Conservation (phyloP, 2,797 vertebrate species). For the Mus minutoides region DNA sequence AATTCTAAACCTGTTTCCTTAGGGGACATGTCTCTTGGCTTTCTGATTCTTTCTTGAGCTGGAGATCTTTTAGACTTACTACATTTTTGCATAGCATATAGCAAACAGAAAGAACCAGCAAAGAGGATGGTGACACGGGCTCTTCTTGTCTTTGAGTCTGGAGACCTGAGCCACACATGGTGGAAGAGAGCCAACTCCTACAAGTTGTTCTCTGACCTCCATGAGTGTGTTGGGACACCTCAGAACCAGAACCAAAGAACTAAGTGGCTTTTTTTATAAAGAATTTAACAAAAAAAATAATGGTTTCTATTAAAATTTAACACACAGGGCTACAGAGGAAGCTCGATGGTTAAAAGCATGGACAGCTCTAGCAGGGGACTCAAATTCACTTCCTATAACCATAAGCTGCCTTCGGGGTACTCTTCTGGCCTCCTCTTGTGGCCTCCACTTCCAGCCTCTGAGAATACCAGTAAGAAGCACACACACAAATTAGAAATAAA, state of each 20-base stretch:
- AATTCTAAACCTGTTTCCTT: conserved; percentile 43
- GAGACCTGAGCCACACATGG: neutral
- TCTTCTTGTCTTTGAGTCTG: neutral
- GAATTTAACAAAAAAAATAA: neutral
- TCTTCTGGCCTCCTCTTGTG: neutral
- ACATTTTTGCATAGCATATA: neutral
- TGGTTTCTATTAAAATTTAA: conserved; percentile 9
- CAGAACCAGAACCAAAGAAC: neutral
- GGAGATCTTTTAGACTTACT: neutral
- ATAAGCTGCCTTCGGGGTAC: neutral
- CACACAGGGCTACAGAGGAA: neutral
- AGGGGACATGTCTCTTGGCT: neutral
- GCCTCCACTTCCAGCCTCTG: neutral
- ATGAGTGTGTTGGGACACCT: neutral
- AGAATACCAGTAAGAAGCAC: neutral
- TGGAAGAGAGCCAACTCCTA: neutral
- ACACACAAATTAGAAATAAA: neutral
- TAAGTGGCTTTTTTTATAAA: neutral
- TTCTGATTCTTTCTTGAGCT: conserved; percentile 39
- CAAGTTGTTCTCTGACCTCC: neutral
- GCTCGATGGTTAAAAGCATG: neutral
- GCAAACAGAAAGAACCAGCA: neutral
- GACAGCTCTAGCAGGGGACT: neutral
- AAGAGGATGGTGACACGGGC: neutral
- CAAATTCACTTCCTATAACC: neutral